Percentiles rank a stretch among this genome's conserved stretches.
Evolutionary conservation across 1,140 invertebrate species (phyloP).

Genomic region (Delia radicum): DNA sequence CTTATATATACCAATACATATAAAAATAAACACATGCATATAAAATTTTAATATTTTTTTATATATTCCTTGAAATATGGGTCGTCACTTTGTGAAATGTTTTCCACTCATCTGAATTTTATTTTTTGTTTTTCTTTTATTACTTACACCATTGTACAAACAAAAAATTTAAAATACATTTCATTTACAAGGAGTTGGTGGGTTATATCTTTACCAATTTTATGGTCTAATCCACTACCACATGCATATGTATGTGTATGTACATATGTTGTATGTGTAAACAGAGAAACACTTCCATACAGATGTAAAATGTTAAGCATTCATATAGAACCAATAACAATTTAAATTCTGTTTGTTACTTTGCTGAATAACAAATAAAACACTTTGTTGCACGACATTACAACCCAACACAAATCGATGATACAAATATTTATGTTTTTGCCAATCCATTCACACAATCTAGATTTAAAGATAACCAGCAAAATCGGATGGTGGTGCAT

Average conservation of each 20-base stretch:
- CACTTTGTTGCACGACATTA: background rate
- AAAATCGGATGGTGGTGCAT: no score
- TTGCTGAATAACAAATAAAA: background rate
- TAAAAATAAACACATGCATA: no score
- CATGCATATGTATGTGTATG: background rate
- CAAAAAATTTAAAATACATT: background rate
- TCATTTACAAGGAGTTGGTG: background rate
- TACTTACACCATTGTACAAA: background rate
- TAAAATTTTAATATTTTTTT: no score
- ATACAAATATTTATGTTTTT: no score
- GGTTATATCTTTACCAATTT: background rate
- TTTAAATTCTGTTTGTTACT: background rate
- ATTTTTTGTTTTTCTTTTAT: background rate
- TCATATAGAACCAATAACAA: background rate
- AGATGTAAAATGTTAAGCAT: background rate
- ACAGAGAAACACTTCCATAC: background rate
- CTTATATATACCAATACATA: no score
- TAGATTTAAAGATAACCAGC: no score
- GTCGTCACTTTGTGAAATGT: no score
- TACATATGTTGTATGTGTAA: no score
- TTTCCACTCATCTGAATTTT: no score
- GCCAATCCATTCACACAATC: background rate
- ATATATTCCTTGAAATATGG: no score
- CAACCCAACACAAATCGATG: background rate
- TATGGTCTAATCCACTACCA: background rate